These are phyloP conservation scores for Laothoe populi DNA, from an alignment of 2,888 invertebrate species.

Conservation along the genomic window DNA sequence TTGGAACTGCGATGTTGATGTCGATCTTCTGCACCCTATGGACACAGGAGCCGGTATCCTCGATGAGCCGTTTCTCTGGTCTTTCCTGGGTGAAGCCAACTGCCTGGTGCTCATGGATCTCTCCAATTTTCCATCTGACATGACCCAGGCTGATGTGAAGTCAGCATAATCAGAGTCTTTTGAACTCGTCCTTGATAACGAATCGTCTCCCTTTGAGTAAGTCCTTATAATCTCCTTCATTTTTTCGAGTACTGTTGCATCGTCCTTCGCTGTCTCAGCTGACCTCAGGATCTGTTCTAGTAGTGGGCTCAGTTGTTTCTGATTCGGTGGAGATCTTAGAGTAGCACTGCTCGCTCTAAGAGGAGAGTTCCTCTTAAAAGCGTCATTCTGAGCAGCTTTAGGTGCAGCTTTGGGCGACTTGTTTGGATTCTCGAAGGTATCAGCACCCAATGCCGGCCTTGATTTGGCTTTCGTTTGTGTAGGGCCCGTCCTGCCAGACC, in stretches of 20 bases:
- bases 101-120: constrained; percentile 84
- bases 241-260: constrained; percentile 89
- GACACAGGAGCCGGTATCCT: constrained; percentile 79
- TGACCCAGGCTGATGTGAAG: constrained; percentile 89
- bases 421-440: constrained; percentile 80
- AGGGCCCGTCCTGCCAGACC: constrained; percentile 87
- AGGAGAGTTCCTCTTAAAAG: constrained; percentile 81
- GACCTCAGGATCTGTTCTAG: constrained; percentile 89
- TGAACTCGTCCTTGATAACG: constrained; percentile 77
- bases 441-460: constrained; percentile 70
- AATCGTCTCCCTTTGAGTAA: constrained; percentile 77
- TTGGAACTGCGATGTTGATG: constrained; percentile 78
- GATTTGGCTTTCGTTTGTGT: constrained; percentile 69
- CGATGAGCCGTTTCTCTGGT: constrained; percentile 70
- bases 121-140: constrained; percentile 88
- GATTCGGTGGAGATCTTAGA: constrained; percentile 84
- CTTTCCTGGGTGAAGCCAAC: constrained; percentile 76
- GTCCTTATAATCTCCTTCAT: constrained; percentile 87
- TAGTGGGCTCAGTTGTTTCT: constrained; percentile 86
- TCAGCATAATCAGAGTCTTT: constrained; percentile 87
- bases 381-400: constrained; percentile 65
- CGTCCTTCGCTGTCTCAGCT: constrained; percentile 89
- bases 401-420: constrained; percentile 86
- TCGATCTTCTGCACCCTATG: constrained; percentile 74
- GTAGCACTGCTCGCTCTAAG: constrained; percentile 78